phyloP scores from a whole-genome alignment of 2,888 invertebrate species.

The Tromatobia lineatoria region DNA sequence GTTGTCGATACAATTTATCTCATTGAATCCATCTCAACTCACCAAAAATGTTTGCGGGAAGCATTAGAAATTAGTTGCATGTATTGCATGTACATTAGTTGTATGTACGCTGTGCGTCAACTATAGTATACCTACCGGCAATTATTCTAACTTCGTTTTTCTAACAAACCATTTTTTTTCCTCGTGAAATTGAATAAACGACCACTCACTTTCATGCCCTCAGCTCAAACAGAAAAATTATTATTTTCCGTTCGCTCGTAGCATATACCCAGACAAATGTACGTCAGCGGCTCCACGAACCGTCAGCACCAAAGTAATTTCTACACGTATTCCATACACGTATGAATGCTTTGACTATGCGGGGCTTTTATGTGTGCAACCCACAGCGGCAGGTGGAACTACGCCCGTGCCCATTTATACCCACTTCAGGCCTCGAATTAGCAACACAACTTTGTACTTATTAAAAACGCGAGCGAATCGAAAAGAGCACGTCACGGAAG shows the following conservation, averaged over 20 bases:
- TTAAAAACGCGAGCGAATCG: slow-evolving; percentile 25
- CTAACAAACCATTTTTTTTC: too few species aligned
- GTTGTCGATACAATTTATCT: too few species aligned
- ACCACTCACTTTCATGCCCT: too few species aligned
- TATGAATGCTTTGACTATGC: neutral
- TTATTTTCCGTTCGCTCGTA: neutral
- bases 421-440: slow-evolving; percentile 31
- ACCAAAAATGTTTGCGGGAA: too few species aligned
- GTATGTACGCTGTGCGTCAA: too few species aligned
- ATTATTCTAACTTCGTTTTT: too few species aligned
- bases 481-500: slow-evolving; percentile 42
- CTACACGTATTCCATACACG: neutral
- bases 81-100: too few species aligned
- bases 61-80: too few species aligned
- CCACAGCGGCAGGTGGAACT: slow-evolving; percentile 25
- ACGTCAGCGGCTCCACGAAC: neutral
- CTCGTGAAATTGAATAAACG: too few species aligned
- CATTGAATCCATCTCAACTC: too few species aligned
- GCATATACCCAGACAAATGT: neutral
- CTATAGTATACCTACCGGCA: too few species aligned
- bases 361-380: neutral
- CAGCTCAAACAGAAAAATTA: neutral
- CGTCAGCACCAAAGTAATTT: neutral
- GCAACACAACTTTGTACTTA: slow-evolving; percentile 48
- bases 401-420: slow-evolving; percentile 34